Evolutionary conservation across 2,888 invertebrate species (phyloP).

Genomic region (Lomographa bimaculata): DNA sequence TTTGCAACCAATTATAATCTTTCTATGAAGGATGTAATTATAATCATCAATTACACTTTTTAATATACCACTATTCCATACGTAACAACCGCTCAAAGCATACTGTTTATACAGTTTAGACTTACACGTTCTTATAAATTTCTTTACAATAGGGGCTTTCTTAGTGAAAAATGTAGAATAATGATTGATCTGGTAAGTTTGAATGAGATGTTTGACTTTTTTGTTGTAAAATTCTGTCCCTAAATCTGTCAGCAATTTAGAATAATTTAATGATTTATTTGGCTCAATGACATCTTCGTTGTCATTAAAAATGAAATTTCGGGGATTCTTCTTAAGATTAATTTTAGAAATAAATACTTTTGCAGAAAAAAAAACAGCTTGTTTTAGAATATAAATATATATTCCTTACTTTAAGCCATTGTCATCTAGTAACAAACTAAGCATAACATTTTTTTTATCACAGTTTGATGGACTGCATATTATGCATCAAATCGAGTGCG

Average conservation of each 20-base stretch:
- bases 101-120: not conserved
- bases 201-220: not conserved
- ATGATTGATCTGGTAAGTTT: constrained; percentile 1
- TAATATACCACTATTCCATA: not conserved
- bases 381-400: constrained; percentile 28
- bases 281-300: constrained; percentile 15
- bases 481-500: constrained; percentile 23
- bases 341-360: constrained; percentile 11
- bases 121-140: constrained; percentile 4
- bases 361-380: constrained; percentile 13
- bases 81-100: not conserved
- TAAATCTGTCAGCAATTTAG: constrained; percentile 7
- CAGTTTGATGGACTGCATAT: constrained; percentile 32
- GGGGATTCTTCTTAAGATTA: constrained; percentile 8
- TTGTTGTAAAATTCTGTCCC: constrained; percentile 5
- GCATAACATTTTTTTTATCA: constrained; percentile 35
- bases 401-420: constrained; percentile 20
- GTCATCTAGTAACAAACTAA: constrained; percentile 18
- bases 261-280: constrained; percentile 18
- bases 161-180: constrained; percentile 8
- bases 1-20: not conserved
- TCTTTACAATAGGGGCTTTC: constrained; percentile 28
- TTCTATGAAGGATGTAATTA: constrained; percentile 5
- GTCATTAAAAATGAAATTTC: constrained; percentile 3
- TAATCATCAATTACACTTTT: not conserved